Conservation (phyloP, 2,113 vertebrate genomes). For the Macaca fascicularis region DNA sequence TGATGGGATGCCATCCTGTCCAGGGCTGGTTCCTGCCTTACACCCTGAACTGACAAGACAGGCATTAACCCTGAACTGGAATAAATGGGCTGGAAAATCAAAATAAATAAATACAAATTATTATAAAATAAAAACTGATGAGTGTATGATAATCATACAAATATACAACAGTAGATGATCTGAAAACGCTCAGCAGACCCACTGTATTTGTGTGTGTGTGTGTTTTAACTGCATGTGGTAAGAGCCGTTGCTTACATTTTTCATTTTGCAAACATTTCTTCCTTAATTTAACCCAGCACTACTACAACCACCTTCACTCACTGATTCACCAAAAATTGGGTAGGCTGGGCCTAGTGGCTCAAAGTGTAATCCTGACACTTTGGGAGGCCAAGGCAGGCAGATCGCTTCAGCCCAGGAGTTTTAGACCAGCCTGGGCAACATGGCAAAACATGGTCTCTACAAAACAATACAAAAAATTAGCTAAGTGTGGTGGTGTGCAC, state of each 20-base stretch:
- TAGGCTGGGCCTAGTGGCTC: no score
- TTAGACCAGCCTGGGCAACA: no score
- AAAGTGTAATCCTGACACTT: no score
- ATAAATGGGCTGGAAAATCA: neutral
- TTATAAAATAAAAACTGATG: neutral
- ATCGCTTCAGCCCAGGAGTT: no score
- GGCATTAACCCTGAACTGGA: neutral
- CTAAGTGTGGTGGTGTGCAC: no score
- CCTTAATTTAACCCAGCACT: neutral
- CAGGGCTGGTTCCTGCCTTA: neutral
- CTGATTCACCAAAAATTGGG: neutral
- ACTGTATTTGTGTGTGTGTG: neutral
- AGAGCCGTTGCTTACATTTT: neutral
- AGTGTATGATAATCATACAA: neutral
- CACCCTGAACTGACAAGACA: neutral
- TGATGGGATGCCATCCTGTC: neutral
- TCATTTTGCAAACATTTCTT: neutral
- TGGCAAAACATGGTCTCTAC: no score
- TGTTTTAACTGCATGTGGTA: neutral
- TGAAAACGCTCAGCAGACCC: neutral
- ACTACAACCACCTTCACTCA: neutral
- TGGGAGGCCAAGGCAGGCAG: no score
- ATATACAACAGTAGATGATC: neutral
- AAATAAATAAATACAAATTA: neutral
- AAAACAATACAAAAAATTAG: no score